Conservation (phyloP, 2,113 vertebrate genomes). For the Catharus fuscescens region DNA sequence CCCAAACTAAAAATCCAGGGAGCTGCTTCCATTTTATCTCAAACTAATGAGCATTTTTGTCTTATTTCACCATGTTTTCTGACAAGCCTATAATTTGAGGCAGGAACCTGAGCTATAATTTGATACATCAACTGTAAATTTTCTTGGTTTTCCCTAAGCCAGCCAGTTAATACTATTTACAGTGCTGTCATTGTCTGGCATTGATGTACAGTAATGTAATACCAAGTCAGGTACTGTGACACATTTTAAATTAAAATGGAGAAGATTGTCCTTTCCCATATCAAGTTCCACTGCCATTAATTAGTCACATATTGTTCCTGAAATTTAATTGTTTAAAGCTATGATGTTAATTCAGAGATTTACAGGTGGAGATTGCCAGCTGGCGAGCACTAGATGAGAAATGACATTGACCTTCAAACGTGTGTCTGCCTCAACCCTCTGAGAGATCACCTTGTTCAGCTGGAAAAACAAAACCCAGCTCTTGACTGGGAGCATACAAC, state of each 20-base stretch:
- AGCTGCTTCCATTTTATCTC: not conserved
- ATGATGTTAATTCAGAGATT: conserved; percentile 28
- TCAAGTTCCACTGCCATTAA: not conserved
- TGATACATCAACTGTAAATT: not conserved
- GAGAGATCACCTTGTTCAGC: not conserved
- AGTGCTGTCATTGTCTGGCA: conserved; percentile 27
- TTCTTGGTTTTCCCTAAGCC: not conserved
- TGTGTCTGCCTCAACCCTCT: not conserved
- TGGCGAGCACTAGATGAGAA: not conserved
- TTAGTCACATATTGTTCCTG: conserved; percentile 48
- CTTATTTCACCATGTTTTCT: conserved; percentile 9
- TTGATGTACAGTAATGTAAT: conserved; percentile 6
- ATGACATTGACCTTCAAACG: conserved; percentile 23
- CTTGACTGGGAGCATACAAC: not conserved
- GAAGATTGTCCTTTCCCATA: conserved; percentile 23
- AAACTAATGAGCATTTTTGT: not conserved
- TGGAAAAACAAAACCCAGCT: not conserved
- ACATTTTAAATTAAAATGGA: conserved; percentile 38
- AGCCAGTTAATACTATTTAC: conserved; percentile 38
- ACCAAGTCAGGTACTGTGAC: not conserved
- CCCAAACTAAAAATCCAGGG: not conserved
- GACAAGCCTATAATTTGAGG: conserved; percentile 2
- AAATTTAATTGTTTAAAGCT: conserved; percentile 55
- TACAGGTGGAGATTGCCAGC: conserved; percentile 33
- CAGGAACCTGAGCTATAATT: conserved; percentile 7